Percentiles rank a stretch among this genome's conserved stretches.
Evolutionary conservation across 2,888 invertebrate genomes (phyloP).

Genomic region (Morpho helenor): DNA sequence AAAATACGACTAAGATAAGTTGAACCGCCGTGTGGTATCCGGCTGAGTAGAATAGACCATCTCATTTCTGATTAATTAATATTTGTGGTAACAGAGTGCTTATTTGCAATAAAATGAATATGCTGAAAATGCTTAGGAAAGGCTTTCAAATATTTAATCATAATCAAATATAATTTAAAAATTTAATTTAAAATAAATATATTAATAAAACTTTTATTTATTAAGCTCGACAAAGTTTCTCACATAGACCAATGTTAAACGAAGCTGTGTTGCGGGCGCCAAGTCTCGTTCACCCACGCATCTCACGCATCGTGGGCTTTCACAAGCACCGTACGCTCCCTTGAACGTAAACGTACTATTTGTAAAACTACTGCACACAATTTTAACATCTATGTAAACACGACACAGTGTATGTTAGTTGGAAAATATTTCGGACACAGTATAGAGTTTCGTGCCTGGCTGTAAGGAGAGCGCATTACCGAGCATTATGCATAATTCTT

Average conservation of each 20-base stretch:
- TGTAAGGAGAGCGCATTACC: constrained; percentile 22
- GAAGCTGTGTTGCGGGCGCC: constrained; percentile 47
- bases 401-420: constrained; percentile 25
- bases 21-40: no score
- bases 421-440: constrained; percentile 15
- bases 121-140: no score
- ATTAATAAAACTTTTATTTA: no score
- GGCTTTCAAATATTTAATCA: no score
- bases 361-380: constrained; percentile 28
- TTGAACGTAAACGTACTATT: constrained; percentile 36
- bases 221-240: constrained; percentile 16
- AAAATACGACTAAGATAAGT: no score
- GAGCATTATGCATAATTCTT: constrained; percentile 31
- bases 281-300: constrained; percentile 68
- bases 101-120: no score
- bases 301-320: constrained; percentile 68
- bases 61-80: no score
- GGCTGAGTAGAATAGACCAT: no score
- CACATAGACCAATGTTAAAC: constrained; percentile 30
- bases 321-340: constrained; percentile 53
- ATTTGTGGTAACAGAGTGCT: no score
- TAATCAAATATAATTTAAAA: no score
- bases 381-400: constrained; percentile 29
- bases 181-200: no score
- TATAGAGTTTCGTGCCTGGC: constrained; percentile 4